Evolutionary conservation across 2,888 invertebrate species (phyloP).

Genomic region (Cynaeus angustus): DNA sequence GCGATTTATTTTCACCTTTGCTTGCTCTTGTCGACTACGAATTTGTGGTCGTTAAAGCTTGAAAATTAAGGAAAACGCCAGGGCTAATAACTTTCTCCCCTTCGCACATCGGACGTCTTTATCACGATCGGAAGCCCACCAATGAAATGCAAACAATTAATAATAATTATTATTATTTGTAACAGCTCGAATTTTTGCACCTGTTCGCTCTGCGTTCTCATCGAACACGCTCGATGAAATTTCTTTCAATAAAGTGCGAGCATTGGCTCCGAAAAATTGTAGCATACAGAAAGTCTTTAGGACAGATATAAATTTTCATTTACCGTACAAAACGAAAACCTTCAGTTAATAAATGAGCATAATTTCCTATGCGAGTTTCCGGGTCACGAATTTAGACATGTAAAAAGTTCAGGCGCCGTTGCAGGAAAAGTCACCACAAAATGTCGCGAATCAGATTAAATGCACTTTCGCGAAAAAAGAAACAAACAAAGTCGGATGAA

Average conservation of each 20-base stretch:
- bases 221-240: constrained; percentile 32
- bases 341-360: constrained; percentile 38
- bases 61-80: too few relatives aligned
- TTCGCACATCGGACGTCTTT: constrained; percentile 10
- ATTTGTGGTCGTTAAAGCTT: too few relatives aligned
- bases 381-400: constrained; percentile 30
- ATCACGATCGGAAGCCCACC: constrained; percentile 14
- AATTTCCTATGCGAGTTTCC: constrained; percentile 40
- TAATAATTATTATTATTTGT: constrained; percentile 41
- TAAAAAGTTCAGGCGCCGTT: constrained; percentile 24
- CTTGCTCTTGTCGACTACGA: too few relatives aligned
- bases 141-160: constrained; percentile 11
- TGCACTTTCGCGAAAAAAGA: not conserved
- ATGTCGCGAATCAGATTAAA: constrained; percentile 9
- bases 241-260: constrained; percentile 30
- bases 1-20: too few relatives aligned
- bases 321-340: constrained; percentile 25
- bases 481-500: too few relatives aligned
- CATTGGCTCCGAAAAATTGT: constrained; percentile 7
- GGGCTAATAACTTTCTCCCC: not conserved
- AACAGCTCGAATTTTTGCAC: constrained; percentile 44
- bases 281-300: constrained; percentile 19
- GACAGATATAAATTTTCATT: constrained; percentile 33
- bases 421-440: constrained; percentile 1
- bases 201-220: constrained; percentile 41